A percentile compares a stretch with the other conserved stretches of the same genome.
These are phyloP conservation scores for Falco naumanni DNA, from an alignment of 2,797 vertebrate genomes.

Conservation along the genomic window DNA sequence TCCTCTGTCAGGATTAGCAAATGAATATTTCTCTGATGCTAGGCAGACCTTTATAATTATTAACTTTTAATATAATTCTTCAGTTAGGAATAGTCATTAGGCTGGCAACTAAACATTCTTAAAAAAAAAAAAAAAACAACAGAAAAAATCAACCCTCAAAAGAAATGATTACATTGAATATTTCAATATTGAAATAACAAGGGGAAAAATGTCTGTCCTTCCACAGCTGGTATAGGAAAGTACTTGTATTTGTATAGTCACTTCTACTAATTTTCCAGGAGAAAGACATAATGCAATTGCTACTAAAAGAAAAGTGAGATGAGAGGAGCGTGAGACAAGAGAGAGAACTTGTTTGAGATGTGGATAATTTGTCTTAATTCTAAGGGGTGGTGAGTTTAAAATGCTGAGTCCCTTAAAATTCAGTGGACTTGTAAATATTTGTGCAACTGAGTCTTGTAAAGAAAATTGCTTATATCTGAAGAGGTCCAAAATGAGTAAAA, in stretches of 20 bases:
- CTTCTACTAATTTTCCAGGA: neutral
- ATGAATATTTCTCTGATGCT: neutral
- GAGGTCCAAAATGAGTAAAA: neutral
- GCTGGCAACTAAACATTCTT: neutral
- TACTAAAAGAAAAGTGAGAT: neutral
- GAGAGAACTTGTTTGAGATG: neutral
- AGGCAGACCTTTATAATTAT: neutral
- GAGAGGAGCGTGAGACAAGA: neutral
- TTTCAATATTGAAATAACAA: neutral
- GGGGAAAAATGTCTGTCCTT: neutral
- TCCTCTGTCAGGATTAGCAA: neutral
- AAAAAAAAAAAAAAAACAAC: neutral
- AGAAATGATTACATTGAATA: neutral
- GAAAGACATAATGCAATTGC: neutral
- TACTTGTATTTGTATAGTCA: neutral
- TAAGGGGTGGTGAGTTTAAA: neutral
- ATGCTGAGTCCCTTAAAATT: neutral
- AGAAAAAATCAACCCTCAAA: neutral
- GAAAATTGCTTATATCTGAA: neutral
- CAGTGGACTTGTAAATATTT: neutral
- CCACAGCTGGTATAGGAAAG: neutral
- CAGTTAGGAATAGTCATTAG: neutral
- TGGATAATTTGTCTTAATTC: neutral
- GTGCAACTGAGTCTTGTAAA: neutral
- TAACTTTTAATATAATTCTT: neutral